Conservation (phyloP, 2,888 invertebrate genomes). For the Artemia sinica region DNA sequence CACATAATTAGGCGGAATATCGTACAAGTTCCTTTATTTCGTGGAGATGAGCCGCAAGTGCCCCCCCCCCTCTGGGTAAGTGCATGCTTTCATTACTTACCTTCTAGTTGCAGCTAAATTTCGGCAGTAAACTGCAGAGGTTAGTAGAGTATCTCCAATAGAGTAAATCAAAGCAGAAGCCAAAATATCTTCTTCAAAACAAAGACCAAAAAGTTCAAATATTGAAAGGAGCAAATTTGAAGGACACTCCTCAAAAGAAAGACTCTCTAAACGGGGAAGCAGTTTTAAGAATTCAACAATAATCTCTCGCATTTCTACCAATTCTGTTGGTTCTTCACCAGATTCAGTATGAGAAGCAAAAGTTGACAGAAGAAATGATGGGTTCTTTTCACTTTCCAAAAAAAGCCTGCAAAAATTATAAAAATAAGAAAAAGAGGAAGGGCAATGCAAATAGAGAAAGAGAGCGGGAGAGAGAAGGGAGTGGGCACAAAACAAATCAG, state of each 20-base stretch:
- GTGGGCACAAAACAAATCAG: too few species aligned
- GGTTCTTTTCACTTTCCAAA: neutral
- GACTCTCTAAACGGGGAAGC: neutral
- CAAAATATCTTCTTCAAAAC: neutral
- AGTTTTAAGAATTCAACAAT: neutral
- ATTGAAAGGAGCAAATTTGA: neutral
- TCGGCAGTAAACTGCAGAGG: neutral
- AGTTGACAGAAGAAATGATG: neutral
- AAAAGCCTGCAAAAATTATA: neutral
- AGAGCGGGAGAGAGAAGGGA: too few species aligned
- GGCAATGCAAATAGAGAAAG: too few species aligned
- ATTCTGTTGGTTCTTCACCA: neutral
- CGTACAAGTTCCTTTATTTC: too few species aligned
- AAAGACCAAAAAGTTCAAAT: neutral
- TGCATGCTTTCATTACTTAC: neutral
- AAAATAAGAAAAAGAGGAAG: too few species aligned
- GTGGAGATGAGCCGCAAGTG: too few species aligned
- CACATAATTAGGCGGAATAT: too few species aligned
- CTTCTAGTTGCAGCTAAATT: neutral
- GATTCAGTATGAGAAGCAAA: neutral
- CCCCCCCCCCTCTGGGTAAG: too few species aligned
- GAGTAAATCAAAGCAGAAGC: neutral
- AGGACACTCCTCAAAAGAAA: neutral
- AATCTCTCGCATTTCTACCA: neutral
- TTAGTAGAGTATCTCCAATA: neutral